Percentiles rank a stretch among this genome's conserved stretches.
These are phyloP conservation scores for Drosophila lowei DNA, from an alignment of 1,140 invertebrate species.

Conservation along the genomic window DNA sequence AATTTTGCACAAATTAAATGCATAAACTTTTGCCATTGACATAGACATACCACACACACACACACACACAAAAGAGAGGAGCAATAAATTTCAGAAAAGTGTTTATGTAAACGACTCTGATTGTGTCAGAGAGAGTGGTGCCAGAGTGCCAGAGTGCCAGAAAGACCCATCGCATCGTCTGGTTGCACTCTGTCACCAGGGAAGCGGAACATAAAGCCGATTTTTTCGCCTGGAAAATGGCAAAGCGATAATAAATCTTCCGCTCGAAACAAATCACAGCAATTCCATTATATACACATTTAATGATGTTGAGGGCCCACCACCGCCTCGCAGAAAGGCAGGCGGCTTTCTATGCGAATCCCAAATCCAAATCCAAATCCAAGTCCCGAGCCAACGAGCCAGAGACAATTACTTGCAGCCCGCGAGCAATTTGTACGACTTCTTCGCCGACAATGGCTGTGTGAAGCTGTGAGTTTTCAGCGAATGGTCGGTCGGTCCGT, in stretches of 20 bases:
- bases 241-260: conserved; percentile 73
- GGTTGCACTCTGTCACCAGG: conserved; percentile 73
- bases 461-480: conserved; percentile 1
- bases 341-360: conserved; percentile 10
- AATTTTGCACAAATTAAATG: conserved; percentile 76
- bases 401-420: conserved; percentile 79
- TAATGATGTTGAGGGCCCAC: conserved; percentile 69
- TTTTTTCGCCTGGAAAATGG: conserved; percentile 75
- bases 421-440: conserved; percentile 69
- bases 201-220: conserved; percentile 75
- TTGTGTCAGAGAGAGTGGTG: conserved; percentile 40
- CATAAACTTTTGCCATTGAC: conserved; percentile 75
- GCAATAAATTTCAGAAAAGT: conserved; percentile 72
- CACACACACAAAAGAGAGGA: background rate
- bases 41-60: conserved; percentile 27
- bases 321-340: conserved; percentile 6
- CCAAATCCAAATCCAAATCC: conserved; percentile 44
- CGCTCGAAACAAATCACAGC: conserved; percentile 76
- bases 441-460: conserved; percentile 21
- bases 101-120: conserved; percentile 74
- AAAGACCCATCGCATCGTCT: conserved; percentile 38
- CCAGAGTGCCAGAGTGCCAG: conserved; percentile 2
- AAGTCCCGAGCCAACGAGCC: conserved; percentile 59
- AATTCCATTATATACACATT: conserved; percentile 78
- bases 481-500: conserved; percentile 9